phyloP scores from a whole-genome alignment of 2,113 vertebrate genomes.

The Cranoglanis bouderius region DNA sequence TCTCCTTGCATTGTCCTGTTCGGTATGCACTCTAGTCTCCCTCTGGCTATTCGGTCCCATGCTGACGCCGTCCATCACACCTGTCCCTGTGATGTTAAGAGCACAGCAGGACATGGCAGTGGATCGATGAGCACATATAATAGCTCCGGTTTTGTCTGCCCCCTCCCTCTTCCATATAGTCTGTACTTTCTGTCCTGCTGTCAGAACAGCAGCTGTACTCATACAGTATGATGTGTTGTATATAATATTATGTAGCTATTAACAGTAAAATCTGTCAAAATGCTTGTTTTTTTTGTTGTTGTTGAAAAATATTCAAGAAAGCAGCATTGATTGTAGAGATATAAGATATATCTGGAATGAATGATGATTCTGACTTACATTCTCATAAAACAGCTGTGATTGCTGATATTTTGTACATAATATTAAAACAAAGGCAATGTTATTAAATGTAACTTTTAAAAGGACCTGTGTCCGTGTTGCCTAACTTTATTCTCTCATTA shows the following conservation, averaged over 20 bases:
- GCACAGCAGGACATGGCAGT: constrained; percentile 38
- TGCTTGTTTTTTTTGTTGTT: not conserved
- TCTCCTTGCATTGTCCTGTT: constrained; percentile 22
- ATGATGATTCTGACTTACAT: not conserved
- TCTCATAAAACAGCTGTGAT: not conserved
- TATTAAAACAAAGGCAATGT: not conserved
- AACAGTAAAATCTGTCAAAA: not conserved
- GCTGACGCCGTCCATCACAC: constrained; percentile 43
- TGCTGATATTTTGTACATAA: not conserved
- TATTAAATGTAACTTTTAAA: not conserved
- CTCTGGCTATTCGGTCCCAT: constrained; percentile 23
- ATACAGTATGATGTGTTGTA: not conserved
- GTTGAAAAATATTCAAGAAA: not conserved
- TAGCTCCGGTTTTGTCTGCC: constrained; percentile 5
- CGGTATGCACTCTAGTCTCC: constrained; percentile 17
- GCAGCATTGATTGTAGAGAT: not conserved
- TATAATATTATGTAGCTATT: not conserved
- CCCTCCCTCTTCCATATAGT: not conserved
- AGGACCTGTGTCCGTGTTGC: not conserved
- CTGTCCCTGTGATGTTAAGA: constrained; percentile 27
- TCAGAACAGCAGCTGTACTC: constrained; percentile 1
- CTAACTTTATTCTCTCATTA: not conserved
- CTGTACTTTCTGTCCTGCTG: not conserved
- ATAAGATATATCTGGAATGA: not conserved
- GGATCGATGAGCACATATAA: constrained; percentile 47